Evolutionary conservation across 2,797 vertebrate species (phyloP), one percentile per base, ranked within the genome.

Genomic region (Brachymystax lenok): DNA sequence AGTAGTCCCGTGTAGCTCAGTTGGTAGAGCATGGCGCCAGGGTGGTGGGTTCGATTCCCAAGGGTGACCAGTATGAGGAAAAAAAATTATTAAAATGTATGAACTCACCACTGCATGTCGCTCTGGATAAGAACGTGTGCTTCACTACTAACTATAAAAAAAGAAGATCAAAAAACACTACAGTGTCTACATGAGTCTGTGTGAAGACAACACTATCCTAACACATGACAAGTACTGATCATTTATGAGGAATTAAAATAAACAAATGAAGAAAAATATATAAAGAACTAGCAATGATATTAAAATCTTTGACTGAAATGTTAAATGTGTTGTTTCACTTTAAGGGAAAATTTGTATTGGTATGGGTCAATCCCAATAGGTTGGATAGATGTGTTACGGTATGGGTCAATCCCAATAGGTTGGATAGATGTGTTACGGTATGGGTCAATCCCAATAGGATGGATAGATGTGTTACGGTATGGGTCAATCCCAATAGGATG

Each of bases 101-200:
- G 14, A 52, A 28, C 28, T 28, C 28, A 28, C 27, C 27, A 28
- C 27, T 28, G 27, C 27, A 28, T 1, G 51, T 52, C 51, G 98
- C 97, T 96, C 97, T n/a, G n/a, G n/a, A n/a, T 96, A 96, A 97
- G 98, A 99, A 98, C 27, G 27, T 28, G 27, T 28, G 28, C 28
- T 28, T 2, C 97, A 99, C 97, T 97, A 97, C 96, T 28, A 28
- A 93, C 96, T 96, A 95, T 97, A 93, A 90, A 24, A 24, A 24
- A 24, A 24, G 24, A 24, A 1, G 24, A 24, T 24, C 24, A 24
- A 24, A 24, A 24, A 24, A 24, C 24, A n/a, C 24, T 24, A 24
- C 24, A 24, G 24, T 24, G 24, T 24, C 24, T 0, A 24, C 24
- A 24, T 24, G 24, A 24, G 24, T 24, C 24, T 24, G 1, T 24